These are phyloP conservation scores for Gnathonemus longibarbis DNA, from an alignment of 2,113 vertebrate species.

Conservation along the genomic window DNA sequence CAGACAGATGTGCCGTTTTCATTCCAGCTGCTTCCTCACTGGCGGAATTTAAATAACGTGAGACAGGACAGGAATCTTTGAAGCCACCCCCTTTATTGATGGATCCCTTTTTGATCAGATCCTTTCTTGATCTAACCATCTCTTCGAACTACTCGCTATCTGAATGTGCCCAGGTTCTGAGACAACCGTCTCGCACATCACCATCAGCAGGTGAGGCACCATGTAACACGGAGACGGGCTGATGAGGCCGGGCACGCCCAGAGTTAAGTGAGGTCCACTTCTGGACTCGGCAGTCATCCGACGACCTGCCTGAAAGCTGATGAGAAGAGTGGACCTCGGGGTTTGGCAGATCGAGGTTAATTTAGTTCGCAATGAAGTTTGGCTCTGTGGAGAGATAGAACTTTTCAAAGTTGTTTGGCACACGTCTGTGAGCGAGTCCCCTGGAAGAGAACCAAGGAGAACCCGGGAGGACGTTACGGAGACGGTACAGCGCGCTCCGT, in stretches of 20 bases:
- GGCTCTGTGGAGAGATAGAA: constrained; percentile 6
- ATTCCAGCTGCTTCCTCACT: background rate
- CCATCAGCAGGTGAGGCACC: background rate
- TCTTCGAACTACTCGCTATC: background rate
- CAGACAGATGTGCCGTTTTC: background rate
- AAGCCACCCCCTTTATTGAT: background rate
- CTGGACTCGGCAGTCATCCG: background rate
- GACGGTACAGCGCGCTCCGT: background rate
- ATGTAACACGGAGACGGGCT: background rate
- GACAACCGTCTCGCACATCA: background rate
- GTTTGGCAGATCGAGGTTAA: background rate
- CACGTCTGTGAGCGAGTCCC: background rate
- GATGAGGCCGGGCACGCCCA: background rate
- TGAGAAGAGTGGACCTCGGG: background rate
- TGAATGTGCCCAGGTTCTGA: background rate
- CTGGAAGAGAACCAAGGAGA: constrained; percentile 8
- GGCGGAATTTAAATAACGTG: background rate
- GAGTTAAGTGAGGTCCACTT: background rate
- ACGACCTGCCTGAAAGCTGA: background rate
- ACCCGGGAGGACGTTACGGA: background rate
- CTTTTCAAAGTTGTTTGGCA: background rate
- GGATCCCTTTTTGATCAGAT: background rate
- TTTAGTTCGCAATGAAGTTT: background rate
- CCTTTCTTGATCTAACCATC: background rate
- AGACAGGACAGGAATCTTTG: background rate